Base-by-base conservation (phyloP, 2,888 invertebrate species). In the Rotaria macrura region DNA sequence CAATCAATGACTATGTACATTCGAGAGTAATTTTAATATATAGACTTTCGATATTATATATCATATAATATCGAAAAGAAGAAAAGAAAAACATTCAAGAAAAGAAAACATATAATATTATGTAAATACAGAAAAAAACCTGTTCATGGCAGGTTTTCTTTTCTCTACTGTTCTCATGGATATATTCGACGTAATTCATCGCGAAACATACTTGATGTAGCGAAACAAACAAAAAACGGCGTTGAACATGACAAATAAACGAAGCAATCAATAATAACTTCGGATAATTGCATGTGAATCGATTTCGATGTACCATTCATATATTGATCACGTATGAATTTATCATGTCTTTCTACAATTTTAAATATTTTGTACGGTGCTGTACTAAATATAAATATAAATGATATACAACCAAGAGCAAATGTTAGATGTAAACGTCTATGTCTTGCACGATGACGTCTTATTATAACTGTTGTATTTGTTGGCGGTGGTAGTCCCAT, bases 351-450 rank as follows among this genome's bases (percentile, higher is more conserved):
- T 79, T 79, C 79, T n/a, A 79, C 25, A n/a, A 79, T 43, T 43
- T 79, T 79, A 40, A 79, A 79, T 79, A 79, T 43, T 43, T 79
- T 79, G n/a, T 79, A 79, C 12, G 79, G 79, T 9, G 79, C 79
- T n/a, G 79, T 79, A 43, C 79, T 79, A 25, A 79, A 79, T 25
- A 79, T 79, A 79, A 79, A 79, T 79, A 79, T 14, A 40, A 79
- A 43, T 43, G 79, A 79, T 43, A 79, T 79, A 43, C 79, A 43
- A 25, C 40, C 79, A 43, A 79, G 43, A 6, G 79, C 43, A 43
- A 79, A 79, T 43, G 79, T 79, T 43, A 79, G 43, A 79, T 79
- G 40, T n/a, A 79, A 14, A 79, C 79, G 79, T 43, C 43, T 40
- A 43, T 43, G 43, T 34, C 14, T 65, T 65, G 65, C 65, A 79